phyloP scores from a whole-genome alignment of 1,140 invertebrate genomes.

The Brachystomella parvula region DNA sequence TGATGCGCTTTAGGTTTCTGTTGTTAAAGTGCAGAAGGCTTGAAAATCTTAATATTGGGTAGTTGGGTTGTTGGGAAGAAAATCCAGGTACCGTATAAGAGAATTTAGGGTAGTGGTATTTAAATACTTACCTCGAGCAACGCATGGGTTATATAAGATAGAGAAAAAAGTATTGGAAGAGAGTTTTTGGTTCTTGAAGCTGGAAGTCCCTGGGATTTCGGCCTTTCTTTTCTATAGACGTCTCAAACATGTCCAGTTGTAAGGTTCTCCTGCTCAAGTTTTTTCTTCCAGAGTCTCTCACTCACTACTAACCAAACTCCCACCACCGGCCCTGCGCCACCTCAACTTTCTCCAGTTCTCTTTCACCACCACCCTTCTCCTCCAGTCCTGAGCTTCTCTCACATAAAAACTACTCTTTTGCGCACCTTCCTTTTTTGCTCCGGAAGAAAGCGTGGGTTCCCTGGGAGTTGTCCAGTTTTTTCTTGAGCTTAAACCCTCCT shows the following conservation, averaged over 20 bases:
- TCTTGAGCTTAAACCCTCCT: slow-evolving; percentile 11
- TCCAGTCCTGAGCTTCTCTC: neutral
- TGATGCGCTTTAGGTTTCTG: too few relatives aligned
- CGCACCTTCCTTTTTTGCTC: neutral
- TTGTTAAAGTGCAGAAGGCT: too few relatives aligned
- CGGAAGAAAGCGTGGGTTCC: neutral
- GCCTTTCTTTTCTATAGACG: neutral
- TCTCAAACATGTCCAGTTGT: slow-evolving; percentile 10
- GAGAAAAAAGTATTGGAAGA: neutral
- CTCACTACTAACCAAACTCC: too few relatives aligned
- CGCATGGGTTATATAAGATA: neutral
- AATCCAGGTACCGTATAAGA: too few relatives aligned
- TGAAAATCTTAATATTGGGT: too few relatives aligned
- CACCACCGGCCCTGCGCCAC: neutral
- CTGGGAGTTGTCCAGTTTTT: slow-evolving; percentile 11
- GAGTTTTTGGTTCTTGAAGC: neutral
- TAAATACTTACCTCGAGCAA: neutral
- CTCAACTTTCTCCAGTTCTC: too few relatives aligned
- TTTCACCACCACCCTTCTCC: too few relatives aligned
- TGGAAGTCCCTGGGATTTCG: neutral
- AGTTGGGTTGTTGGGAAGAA: too few relatives aligned
- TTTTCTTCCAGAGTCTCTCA: too few relatives aligned
- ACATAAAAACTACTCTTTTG: slow-evolving; percentile 8
- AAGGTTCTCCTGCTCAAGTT: neutral
- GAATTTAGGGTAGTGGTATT: neutral